Evolutionary conservation across 2,113 vertebrate species (phyloP), one percentile per base, ranked within the genome.

Genomic region (Cyprinus carpio): DNA sequence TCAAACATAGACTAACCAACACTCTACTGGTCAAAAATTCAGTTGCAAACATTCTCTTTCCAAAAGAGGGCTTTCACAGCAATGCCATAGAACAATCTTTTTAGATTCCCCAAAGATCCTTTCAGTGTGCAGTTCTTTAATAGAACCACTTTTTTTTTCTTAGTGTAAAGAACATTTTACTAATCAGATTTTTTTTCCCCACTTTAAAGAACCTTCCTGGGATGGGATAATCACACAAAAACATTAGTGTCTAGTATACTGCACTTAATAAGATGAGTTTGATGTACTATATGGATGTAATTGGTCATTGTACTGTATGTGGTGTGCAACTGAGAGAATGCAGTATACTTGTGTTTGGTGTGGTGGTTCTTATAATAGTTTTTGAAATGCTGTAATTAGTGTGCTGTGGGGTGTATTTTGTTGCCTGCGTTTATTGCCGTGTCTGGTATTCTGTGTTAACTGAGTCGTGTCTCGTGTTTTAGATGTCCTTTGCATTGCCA

Each of bases 341-440:
- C 43, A 18, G 18, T 54, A 10, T 75, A 51, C 15, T 75, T 75
- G 43, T 46, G 11, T 46, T 51, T 77, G 27, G 51, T 58, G 75
- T 23, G 5, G 1, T 77, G 18, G 75, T 40, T 40, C 40, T 40
- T 43, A 46, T 10, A 46, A 64, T 78, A 23, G 51, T 78, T 58
- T 20, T 78, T 34, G 11, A 78, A 78, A 78, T 34, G 49, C 29
- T 78, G 51, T 58, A 34, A 37, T 78, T 58, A 58, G 51, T 23
- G 18, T 78, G 75, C 29, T 37, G 75, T 34, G 75, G 40, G 51
- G 5, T n/a, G 29, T 54, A 9, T 54, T 76, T 51, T 54, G 74
- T 29, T 76, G 74, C 13, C 43, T 4, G 43, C 2, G 11, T 46
- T 46, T 46, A 46, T 37, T 37, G 75, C 4, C 4, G 12, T 77